Evolutionary conservation across 1,140 invertebrate species (phyloP), one percentile per base, ranked within the genome.

Genomic region (Lordiphosa collinella): DNA sequence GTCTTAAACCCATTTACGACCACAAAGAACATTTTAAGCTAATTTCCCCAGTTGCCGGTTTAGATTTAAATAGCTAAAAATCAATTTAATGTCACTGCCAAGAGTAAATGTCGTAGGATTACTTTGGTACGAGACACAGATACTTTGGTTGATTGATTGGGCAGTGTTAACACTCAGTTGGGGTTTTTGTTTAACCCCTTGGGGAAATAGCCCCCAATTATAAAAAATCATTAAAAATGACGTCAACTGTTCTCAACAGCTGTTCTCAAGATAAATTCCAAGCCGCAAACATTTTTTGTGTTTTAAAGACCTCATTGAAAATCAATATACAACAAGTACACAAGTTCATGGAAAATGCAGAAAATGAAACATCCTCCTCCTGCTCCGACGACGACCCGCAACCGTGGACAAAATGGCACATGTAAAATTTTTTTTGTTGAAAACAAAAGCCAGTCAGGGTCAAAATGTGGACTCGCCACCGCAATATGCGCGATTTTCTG

Each of bases 291-390:
- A 34, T 34, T 47, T 29, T 16, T 13, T 46, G 13, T 38, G 43
- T 58, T 66, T 65, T 65, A 63, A 63, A 63, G 59, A 34, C 25
- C 46, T 9, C 22, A 41, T 36, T 75, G 48, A 80, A 80, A 82
- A 80, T 82, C 76, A 80, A 80, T 82, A 80, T 82, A 70, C 40
- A 38, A 48, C 47, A 66, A 82, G 76, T 50, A 66, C 71, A 80
- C 71, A 80, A 79, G 75, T 79, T 79, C 76, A 79, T 74, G 75
- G 75, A 70, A 82, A 80, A 66, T 54, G 51, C 51, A 59, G 52
- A 78, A 76, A 69, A 64, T 37, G 31, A 40, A 49, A 49, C 32
- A 49, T 14, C 7, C 10, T 38, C n/a, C n/a, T 6, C 6, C 22
- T 25, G 3, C 16, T 18, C 16, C 3, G 16, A 18, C 4, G 22